These are phyloP conservation scores for Archilochus colubris DNA, from an alignment of 2,113 vertebrate species.

Conservation along the genomic window DNA sequence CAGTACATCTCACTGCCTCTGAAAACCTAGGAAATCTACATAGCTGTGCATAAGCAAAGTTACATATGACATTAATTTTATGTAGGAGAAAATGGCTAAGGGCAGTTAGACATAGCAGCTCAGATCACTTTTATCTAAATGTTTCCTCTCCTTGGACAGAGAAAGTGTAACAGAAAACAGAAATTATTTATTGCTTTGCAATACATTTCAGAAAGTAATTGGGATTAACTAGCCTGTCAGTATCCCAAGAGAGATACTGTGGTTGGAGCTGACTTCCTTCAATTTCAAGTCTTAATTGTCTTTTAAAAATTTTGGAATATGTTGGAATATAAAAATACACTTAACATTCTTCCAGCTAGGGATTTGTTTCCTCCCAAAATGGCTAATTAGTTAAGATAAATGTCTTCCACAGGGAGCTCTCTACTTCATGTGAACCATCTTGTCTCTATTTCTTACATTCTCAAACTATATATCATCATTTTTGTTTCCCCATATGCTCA, in stretches of 20 bases:
- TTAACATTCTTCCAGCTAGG: not conserved
- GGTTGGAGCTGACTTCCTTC: not conserved
- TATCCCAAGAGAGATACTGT: not conserved
- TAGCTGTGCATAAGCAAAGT: not conserved
- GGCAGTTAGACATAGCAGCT: not conserved
- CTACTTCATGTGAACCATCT: not conserved
- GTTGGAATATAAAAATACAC: not conserved
- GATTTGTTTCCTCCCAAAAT: not conserved
- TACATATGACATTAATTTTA: not conserved
- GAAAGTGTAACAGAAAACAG: not conserved
- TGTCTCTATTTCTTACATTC: not conserved
- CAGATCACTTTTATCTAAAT: not conserved
- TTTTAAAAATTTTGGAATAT: not conserved
- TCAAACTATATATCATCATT: not conserved
- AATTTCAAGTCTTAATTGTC: not conserved
- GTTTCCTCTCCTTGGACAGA: not conserved
- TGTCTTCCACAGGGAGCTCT: not conserved
- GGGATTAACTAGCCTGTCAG: not conserved
- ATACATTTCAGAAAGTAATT: not conserved
- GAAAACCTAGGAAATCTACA: not conserved
- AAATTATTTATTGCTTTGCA: not conserved
- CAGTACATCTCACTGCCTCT: not conserved
- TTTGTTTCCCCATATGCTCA: constrained; percentile 29
- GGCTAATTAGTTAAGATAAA: constrained; percentile 24
- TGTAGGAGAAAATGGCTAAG: not conserved